These are phyloP conservation scores for Platalea minor DNA, from an alignment of 2,797 vertebrate species.

Conservation along the genomic window DNA sequence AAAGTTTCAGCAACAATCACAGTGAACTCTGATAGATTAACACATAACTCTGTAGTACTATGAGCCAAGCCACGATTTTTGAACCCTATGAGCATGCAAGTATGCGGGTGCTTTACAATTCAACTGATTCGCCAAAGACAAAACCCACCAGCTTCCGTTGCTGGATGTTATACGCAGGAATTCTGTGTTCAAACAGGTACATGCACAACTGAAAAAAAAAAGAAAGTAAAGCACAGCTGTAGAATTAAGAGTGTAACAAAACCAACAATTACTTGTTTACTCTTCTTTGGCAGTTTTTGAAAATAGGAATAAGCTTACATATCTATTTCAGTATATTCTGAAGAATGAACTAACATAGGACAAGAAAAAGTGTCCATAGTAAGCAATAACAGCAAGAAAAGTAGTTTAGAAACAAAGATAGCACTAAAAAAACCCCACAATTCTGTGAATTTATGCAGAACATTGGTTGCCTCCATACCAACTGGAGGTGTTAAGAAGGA, in stretches of 20 bases:
- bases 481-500: neutral
- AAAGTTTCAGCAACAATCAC: neutral
- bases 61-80: neutral
- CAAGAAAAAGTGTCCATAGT: neutral
- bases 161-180: conserved; percentile 34
- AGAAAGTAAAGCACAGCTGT: neutral
- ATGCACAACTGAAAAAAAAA: conserved; percentile 1
- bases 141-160: conserved; percentile 43
- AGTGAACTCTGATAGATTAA: neutral
- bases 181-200: conserved; percentile 49
- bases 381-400: neutral
- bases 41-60: neutral
- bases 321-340: neutral
- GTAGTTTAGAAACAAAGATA: neutral
- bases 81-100: neutral
- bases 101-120: neutral
- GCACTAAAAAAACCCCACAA: neutral
- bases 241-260: neutral
- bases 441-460: neutral
- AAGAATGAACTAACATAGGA: neutral
- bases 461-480: fast-evolving
- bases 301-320: neutral
- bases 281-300: neutral
- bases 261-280: neutral
- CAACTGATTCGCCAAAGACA: neutral